These are phyloP conservation scores for Dasyornis broadbenti DNA, from an alignment of 2,113 vertebrate species.

Conservation along the genomic window DNA sequence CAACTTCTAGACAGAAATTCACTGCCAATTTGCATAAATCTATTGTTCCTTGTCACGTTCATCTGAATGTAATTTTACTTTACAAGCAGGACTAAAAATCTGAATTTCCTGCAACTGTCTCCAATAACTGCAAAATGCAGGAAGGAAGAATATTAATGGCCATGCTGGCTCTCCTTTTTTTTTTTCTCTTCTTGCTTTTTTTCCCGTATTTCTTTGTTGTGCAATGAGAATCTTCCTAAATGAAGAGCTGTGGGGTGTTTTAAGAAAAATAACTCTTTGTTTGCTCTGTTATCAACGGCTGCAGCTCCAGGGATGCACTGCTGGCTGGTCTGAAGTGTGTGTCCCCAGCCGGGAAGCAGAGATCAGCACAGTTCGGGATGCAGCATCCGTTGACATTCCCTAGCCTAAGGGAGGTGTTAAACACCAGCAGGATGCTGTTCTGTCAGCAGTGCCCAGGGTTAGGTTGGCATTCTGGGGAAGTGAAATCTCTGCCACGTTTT, in stretches of 20 bases:
- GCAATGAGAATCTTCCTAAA: background rate
- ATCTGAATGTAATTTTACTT: background rate
- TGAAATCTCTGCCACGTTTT: background rate
- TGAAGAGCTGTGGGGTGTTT: background rate
- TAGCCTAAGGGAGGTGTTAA: background rate
- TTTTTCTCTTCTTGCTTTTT: accelerated
- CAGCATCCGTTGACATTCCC: background rate
- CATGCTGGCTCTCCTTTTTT: background rate
- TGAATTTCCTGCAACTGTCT: background rate
- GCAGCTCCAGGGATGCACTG: background rate
- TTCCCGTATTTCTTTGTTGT: background rate
- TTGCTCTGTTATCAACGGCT: background rate
- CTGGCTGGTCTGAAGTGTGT: background rate
- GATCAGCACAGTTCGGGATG: background rate
- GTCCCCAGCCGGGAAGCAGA: background rate
- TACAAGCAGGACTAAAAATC: background rate
- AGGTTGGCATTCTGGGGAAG: background rate
- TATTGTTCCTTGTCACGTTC: background rate
- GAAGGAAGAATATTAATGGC: background rate
- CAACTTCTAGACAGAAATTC: background rate
- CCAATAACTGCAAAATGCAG: background rate
- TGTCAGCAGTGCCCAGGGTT: background rate
- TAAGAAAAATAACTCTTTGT: background rate
- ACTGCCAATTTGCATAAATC: background rate
- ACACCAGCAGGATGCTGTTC: background rate